phyloP scores from a whole-genome alignment of 2,888 invertebrate genomes.

The Hydrotaea diabolus region DNA sequence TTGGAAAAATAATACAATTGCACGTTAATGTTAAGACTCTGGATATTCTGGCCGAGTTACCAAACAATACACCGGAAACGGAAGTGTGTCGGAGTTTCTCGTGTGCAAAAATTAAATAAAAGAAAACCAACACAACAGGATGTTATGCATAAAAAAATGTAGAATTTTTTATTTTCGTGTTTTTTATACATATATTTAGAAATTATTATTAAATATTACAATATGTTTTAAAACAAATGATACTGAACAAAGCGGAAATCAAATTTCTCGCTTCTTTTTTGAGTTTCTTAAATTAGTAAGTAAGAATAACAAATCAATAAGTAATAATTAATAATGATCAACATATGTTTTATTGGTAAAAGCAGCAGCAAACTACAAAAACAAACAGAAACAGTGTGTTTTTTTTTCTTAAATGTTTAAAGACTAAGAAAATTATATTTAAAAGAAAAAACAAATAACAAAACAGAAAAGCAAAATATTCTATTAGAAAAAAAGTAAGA shows the following conservation, averaged over 20 bases:
- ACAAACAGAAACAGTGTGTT: slow-evolving; percentile 49
- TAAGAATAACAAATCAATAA: slow-evolving; percentile 46
- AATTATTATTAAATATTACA: slow-evolving; percentile 56
- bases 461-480: slow-evolving; percentile 35
- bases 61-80: too few species aligned
- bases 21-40: neutral
- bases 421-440: slow-evolving; percentile 57
- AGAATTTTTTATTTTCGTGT: slow-evolving; percentile 59
- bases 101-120: neutral
- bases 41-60: neutral
- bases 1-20: neutral
- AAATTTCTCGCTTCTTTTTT: slow-evolving; percentile 74
- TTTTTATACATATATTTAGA: slow-evolving; percentile 58
- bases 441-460: too few species aligned
- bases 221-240: slow-evolving; percentile 43
- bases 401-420: slow-evolving; percentile 67
- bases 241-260: slow-evolving; percentile 72
- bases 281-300: slow-evolving; percentile 43
- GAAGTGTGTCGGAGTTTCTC: too few species aligned
- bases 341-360: slow-evolving; percentile 61
- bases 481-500: slow-evolving; percentile 42
- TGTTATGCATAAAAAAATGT: slow-evolving; percentile 31
- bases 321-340: slow-evolving; percentile 58
- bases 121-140: too few species aligned
- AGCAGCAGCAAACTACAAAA: slow-evolving; percentile 17